Evolutionary conservation across 2,797 vertebrate species (phyloP), one percentile per base, ranked within the genome.

Genomic region (Pteronotus mesoamericanus): DNA sequence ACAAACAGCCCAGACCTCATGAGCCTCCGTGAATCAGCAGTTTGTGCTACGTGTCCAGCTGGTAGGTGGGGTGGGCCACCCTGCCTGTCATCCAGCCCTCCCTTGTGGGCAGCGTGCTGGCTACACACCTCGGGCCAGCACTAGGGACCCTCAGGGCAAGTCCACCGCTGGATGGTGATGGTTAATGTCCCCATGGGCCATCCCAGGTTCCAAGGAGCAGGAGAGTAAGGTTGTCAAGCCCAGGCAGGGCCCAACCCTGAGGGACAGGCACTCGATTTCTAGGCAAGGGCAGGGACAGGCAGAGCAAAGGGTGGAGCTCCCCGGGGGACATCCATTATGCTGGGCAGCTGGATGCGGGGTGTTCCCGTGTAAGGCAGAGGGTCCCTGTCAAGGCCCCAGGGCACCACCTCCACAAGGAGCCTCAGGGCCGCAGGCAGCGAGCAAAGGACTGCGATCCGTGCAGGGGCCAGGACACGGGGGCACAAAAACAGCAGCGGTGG

Each of bases 21-120:
- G 61, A 26, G 85, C 46, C 57, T 77, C 91, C 69, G 39, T 96
- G 95, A 97, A 29, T 98, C 96, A 97, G 96, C 96, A 97, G 42
- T 84, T 89, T 66, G 2, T 55, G 71, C 53, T 79, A 22, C 19
- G 1, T 37, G 80, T 86, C 88, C 88, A 92, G 78, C 80, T 74
- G 83, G 75, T 34, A 72, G 92, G 85, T 26, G 37, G 78, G 66
- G 15, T 9, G 64, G 72, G 69, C 46, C 53, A 77, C 74, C n/a
- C 26, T 78, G 80, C 80, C 75, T 39, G 39, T 21, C 5, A 12
- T n/a, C n/a, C 42, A 72, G 44, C 39, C 66, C 46, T 85, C 48
- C 59, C 48, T 61, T 46, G 55, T 66, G 64, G 87, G 37, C 19
- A 42, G 9, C 29, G 16, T 79, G n/a, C 34, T 86, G 87, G 78